Evolutionary conservation across 1,140 invertebrate species (phyloP), one percentile per base, ranked within the genome.

Genomic region (Tribolium castaneum): DNA sequence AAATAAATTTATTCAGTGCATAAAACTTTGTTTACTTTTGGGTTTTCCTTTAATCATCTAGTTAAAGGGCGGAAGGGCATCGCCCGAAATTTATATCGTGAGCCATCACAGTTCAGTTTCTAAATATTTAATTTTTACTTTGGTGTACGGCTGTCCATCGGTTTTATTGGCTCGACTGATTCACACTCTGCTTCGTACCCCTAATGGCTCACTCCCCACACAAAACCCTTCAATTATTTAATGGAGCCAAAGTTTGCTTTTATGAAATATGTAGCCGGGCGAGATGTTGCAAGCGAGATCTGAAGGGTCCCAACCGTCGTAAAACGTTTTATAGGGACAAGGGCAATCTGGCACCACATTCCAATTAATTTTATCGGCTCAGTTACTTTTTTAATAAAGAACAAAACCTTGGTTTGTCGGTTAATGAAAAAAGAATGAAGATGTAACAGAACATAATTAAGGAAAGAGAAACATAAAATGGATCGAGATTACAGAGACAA

Each of bases 61-160:
- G 25, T 30, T 30, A 30, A 30, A 6, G 25, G 25, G 1, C 25
- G 25, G 25, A 30, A 30, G 25, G 25, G 25, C 25, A 2, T 19
- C 16, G 16, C 16, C 16, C 16, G 25, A 45, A 45, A 45, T 45
- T 45, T 45, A 45, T 45, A 45, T 45, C 39, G 2, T 10, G 39
- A n/a, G 39, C 51, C 13, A 52, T 66, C 59, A 13, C 54, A 56
- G 54, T 76, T 54, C 25, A 70, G 30, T 19, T 78, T 10, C 50
- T 78, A 62, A 78, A 78, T 78, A 45, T 78, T 78, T 78, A 72
- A 78, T 78, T 78, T 78, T 78, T 78, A 78, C 66, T 72, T 78
- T 59, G 62, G 14, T 52, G 70, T 14, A 49, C 25, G 70, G 66
- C 66, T 72, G 66, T 71, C 70, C 76, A 71, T 72, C 70, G 66